A percentile compares a stretch with the other conserved stretches of the same genome.
phyloP scores from a whole-genome alignment of 2,797 vertebrate genomes.

The Heterohyrax brucei region DNA sequence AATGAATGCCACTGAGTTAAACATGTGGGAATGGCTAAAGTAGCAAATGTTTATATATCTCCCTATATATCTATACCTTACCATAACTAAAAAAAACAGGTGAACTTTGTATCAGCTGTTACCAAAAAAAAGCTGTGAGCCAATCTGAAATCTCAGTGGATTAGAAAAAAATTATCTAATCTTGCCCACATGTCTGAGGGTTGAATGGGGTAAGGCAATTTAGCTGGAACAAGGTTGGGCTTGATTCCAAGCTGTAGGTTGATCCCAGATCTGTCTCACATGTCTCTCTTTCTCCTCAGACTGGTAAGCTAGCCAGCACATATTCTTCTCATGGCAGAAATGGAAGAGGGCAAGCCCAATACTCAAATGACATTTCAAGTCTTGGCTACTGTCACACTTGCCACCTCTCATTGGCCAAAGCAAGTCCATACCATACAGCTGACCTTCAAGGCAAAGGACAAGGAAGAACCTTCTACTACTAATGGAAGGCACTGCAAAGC shows the following conservation, averaged over 20 bases:
- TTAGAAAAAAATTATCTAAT: neutral
- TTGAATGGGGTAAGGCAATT: neutral
- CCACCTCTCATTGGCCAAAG: neutral
- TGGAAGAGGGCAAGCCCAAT: neutral
- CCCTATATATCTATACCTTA: neutral
- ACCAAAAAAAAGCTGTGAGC: neutral
- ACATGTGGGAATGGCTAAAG: neutral
- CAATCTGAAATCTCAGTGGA: neutral
- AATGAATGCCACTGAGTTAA: neutral
- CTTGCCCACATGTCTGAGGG: neutral
- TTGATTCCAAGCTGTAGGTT: neutral
- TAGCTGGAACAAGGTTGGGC: neutral
- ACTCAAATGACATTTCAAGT: neutral
- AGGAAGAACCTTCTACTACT: neutral
- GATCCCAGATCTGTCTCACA: neutral
- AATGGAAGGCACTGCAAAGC: neutral
- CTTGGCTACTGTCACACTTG: neutral
- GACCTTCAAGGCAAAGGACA: neutral
- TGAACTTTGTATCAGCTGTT: neutral
- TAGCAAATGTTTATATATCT: neutral
- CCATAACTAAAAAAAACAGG: neutral
- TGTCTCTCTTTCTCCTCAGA: neutral
- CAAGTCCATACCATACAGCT: neutral
- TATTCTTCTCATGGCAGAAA: neutral
- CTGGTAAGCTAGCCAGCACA: neutral